Evolutionary conservation across 2,113 vertebrate genomes (phyloP).

Genomic region (Scalopus aquaticus): DNA sequence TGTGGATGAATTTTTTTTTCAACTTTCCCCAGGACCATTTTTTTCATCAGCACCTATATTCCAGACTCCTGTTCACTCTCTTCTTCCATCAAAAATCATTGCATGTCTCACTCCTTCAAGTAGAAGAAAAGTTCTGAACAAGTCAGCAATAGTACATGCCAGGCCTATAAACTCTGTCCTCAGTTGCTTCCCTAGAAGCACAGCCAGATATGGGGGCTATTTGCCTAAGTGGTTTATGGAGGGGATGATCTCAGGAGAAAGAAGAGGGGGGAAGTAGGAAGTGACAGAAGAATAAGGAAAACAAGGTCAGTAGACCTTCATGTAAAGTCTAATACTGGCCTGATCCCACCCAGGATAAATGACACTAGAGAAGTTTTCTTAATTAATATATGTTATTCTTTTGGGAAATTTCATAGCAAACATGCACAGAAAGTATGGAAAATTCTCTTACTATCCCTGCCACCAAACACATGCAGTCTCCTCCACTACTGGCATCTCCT

Average conservation of each 20-base stretch:
- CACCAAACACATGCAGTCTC: not conserved
- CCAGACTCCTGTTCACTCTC: not conserved
- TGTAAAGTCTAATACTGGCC: not conserved
- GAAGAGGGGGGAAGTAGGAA: not conserved
- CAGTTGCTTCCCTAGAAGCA: not conserved
- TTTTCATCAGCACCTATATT: not conserved
- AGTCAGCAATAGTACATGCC: not conserved
- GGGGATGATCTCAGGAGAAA: not conserved
- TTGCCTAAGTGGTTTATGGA: not conserved
- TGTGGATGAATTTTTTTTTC: conserved; percentile 18
- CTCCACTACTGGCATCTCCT: not conserved
- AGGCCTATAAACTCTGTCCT: not conserved
- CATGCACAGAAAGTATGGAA: not conserved
- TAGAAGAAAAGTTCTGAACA: not conserved
- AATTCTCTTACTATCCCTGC: not conserved
- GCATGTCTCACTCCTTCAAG: not conserved
- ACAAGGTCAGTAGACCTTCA: not conserved
- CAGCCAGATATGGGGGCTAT: not conserved
- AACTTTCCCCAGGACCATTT: not conserved
- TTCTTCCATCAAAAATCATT: not conserved
- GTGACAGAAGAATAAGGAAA: not conserved
- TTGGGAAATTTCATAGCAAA: not conserved
- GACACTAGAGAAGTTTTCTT: not conserved
- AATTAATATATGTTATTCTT: not conserved
- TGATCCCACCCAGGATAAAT: not conserved